Base-by-base conservation (phyloP, 2,797 vertebrate genomes). In the Nannoperca obscura region DNA sequence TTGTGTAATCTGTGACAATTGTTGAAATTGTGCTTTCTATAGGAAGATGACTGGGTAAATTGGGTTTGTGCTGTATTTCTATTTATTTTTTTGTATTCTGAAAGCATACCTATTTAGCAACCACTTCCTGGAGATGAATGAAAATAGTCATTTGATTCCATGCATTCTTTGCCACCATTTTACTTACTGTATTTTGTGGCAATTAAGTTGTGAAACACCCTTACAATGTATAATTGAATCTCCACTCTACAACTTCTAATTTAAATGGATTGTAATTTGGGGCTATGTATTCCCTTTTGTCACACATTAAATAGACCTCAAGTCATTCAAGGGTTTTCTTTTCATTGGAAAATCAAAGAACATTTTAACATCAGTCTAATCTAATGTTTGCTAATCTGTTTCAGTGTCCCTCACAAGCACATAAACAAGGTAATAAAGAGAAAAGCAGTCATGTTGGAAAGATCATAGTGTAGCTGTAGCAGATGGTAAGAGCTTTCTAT, bases 341-440 rank as follows among this genome's bases (percentile, higher is more conserved):
- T 78, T 63, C 24, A 76, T 57, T 74, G 32, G 24, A 81, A 71
- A 83, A 82, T 60, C 40, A 78, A 79, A 79, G 24, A 68, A 81
- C 44, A 78, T 78, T 65, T 64, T 8, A 65, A 78, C 60, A 73
- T 65, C 64, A 75, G 24, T 66, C 40, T 17, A 47, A 24, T 66
- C 40, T 82, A 50, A 66, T 57, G 30, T 84, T 74, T 65, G 27
- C 67, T 78, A 34, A 78, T 73, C 42, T 72, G 36, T 62, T 49
- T 44, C 15, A 49, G 20, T 64, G 57, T 57, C 65, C 36, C 7
- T 62, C 32, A 34, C 62, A 47, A 76, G 38, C 64, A 44, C 62
- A 76, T 53, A 40, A 79, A 75, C 30, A 58, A 53, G 36, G 57
- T 62, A 52, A 69, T 72, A 54, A 65, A 80, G 13, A 40, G 19